These are phyloP conservation scores for Ormia ochracea DNA, from an alignment of 2,888 invertebrate species.

Conservation along the genomic window DNA sequence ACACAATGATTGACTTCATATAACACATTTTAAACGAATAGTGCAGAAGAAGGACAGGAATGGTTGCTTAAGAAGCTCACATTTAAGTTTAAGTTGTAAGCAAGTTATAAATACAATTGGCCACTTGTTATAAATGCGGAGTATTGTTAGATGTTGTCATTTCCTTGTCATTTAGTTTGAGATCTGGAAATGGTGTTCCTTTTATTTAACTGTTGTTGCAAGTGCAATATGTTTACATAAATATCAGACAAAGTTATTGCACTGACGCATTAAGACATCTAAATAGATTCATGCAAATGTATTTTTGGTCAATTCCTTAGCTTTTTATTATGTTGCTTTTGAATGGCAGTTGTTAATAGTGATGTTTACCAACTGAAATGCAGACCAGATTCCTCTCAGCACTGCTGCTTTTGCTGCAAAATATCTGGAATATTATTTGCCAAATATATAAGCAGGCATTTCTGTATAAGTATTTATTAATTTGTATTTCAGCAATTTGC, in stretches of 20 bases:
- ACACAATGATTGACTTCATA: conserved; percentile 39
- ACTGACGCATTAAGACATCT: neutral
- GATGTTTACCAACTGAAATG: conserved; percentile 2
- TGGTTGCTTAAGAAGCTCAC: neutral
- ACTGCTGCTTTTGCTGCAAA: conserved; percentile 15
- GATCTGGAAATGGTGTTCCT: conserved; percentile 19
- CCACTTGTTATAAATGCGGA: neutral
- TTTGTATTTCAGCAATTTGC: conserved; percentile 24
- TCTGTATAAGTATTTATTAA: too few relatives aligned
- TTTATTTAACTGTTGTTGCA: conserved; percentile 26
- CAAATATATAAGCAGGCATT: neutral
- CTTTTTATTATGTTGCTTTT: neutral
- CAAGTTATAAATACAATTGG: neutral
- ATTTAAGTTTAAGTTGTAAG: conserved; percentile 21
- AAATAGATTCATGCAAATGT: neutral
- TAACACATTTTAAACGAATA: conserved; percentile 19
- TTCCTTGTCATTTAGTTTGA: neutral
- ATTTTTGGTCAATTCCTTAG: neutral
- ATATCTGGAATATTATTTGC: neutral
- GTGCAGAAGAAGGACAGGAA: neutral
- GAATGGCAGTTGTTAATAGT: neutral
- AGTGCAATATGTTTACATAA: neutral
- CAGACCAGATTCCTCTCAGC: neutral
- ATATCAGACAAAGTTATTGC: conserved; percentile 9
- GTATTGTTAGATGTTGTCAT: neutral